Evolutionary conservation across 2,888 invertebrate genomes (phyloP).

Genomic region (Ochropleura plecta): DNA sequence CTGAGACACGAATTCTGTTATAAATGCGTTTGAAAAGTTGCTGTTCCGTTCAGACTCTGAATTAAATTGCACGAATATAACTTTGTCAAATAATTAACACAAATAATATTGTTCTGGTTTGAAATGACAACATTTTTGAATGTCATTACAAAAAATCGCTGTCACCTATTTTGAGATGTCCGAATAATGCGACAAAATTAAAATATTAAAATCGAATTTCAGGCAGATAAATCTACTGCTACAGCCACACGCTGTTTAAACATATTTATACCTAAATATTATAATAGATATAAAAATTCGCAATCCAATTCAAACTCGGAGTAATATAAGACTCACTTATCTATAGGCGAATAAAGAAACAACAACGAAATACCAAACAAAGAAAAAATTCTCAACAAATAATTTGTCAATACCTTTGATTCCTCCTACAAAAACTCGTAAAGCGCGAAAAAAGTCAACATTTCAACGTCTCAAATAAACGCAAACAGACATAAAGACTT

Average conservation of each 20-base stretch:
- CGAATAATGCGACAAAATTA: background rate
- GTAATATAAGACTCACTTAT: slow-evolving; percentile 3
- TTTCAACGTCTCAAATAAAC: slow-evolving; percentile 59
- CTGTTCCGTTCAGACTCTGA: slow-evolving; percentile 4
- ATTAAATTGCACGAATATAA: slow-evolving; percentile 33
- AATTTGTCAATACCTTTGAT: slow-evolving; percentile 49
- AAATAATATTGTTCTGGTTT: slow-evolving; percentile 5
- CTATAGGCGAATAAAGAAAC: background rate
- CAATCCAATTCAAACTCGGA: background rate
- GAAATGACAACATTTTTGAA: background rate
- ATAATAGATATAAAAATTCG: background rate
- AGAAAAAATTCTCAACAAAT: slow-evolving; percentile 31
- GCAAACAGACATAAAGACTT: slow-evolving; percentile 60
- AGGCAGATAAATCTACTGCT: background rate
- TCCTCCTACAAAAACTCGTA: slow-evolving; percentile 23
- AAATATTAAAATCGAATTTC: background rate
- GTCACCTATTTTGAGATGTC: background rate
- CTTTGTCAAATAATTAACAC: slow-evolving; percentile 35
- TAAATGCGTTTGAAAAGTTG: slow-evolving; percentile 52
- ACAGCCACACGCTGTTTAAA: background rate
- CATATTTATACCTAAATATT: background rate
- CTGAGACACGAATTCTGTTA: slow-evolving; percentile 50
- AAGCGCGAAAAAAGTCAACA: slow-evolving; percentile 57
- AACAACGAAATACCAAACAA: slow-evolving; percentile 19
- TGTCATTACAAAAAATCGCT: background rate